Evolutionary conservation across 2,888 invertebrate genomes (phyloP), one percentile per base, ranked within the genome.

Genomic region (Octodonta nipae): DNA sequence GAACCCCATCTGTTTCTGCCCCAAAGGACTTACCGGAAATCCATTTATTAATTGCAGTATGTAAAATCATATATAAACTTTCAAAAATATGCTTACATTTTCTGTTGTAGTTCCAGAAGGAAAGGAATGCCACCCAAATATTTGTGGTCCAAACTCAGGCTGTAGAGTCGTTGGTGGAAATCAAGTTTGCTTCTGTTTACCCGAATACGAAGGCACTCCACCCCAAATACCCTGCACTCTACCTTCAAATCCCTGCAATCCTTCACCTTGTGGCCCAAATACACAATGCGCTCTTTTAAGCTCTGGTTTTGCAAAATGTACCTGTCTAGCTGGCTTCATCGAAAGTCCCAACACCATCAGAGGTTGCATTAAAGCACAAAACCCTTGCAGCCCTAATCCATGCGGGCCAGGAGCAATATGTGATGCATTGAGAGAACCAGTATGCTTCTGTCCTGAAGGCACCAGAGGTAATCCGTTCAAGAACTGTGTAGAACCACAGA

Each of bases 21-120:
- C 87, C 1, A 85, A 82, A 59, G 87, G 86, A 39, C 66, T 85
- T 41, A 88, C 87, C 3, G 89, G 89, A 59, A 87, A 89, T 70
- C 89, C 89, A 26, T 87, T 87, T 57, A 75, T 78, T 55, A 81
- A 76, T 63, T 88, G 87, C 73, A 84, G 87, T 87, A 74, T 72
- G 85, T 81, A 61, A 34, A 17, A 13, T 5, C 6, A n/a, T n/a
- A n/a, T n/a, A n/a, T n/a, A n/a, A n/a, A n/a, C n/a, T n/a, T n/a
- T n/a, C n/a, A n/a, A n/a, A n/a, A n/a, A n/a, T n/a, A n/a, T n/a
- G n/a, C 7, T 26, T 2, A 12, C 4, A 4, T 12, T 4, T 3
- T 12, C 16, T 2, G 38, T 69, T 70, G 44, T 56, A 87, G 87
- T 88, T 64, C 87, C 86, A 16, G 86, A 87, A 63, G 87, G 88